Evolutionary conservation across 2,797 vertebrate genomes (phyloP), one percentile per base, ranked within the genome.

Genomic region (Xiphorhynchus erythropygius): DNA sequence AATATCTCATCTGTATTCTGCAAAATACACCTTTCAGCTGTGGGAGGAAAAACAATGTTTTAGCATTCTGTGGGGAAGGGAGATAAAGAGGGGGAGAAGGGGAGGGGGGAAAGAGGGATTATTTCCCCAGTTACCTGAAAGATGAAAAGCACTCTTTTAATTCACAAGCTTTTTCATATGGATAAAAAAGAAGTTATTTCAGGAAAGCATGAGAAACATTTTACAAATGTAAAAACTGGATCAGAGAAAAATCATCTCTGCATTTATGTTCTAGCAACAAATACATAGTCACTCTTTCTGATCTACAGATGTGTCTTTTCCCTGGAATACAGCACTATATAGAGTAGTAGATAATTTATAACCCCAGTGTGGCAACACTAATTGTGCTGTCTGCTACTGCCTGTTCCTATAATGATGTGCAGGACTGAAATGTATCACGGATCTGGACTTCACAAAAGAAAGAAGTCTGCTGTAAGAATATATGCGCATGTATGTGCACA

Each of bases 1-100:
- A 97, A 89, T 87, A 94, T 83, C 89, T 97, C 97, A 96, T 97
- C 97, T 93, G 88, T 95, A 95, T 94, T 97, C 96, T 89, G 89
- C 90, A 96, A 97, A 97, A 94, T 85, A 94, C 91, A 97, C 65
- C 83, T 92, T 96, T 95, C 87, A 91, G 92, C 80, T 84, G 52
- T 80, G 87, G 73, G 49, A 96, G 57, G 96, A 94, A 97, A 96
- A 94, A 53, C 84, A 96, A 67, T 77, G 90, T 84, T 90, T 97
- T 93, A 95, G 87, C 77, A 85, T 90, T 96, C 96, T 76, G 90
- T 87, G 84, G 84, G 75, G 62, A 94, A 83, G 75, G 53, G 73
- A 91, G 87, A 88, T 90, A 91, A 82, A 75, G 71, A 87, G 53
- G 35, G 53, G 28, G 41, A 89, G 60, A 81, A 93, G 60, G 4